Evolutionary conservation across 2,797 vertebrate genomes (phyloP), one percentile per base, ranked within the genome.

Genomic region (Sylvilagus floridanus): DNA sequence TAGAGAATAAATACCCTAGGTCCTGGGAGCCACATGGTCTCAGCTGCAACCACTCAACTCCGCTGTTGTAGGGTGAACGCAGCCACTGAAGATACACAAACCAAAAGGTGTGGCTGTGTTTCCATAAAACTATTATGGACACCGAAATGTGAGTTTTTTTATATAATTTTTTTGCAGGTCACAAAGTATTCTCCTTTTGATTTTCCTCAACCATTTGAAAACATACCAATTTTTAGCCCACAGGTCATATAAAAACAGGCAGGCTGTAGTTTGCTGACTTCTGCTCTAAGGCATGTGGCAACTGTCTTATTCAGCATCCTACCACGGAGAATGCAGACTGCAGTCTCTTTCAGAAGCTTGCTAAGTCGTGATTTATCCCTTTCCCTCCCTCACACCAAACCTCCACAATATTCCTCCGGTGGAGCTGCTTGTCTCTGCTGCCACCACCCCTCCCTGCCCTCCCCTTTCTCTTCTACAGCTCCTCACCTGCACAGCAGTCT

Each of bases 141-240:
- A 32, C 35, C 35, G 28, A 68, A 82, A 82, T 90, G 22, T 69
- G 68, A 93, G 95, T 84, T 93, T 88, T 93, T 88, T 57, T 82
- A 60, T 50, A 2, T 22, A 14, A 95, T 92, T 92, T 37, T 94
- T 94, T 90, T 72, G 68, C 37, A 65, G 42, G 69, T 57, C 85
- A 94, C 24, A 60, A 81, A 63, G 24, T 47, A 89, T 11, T 86
- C 14, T 68, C 54, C 42, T 62, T 73, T 68, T 71, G 54, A 8
- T 71, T 60, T 84, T 66, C n/a, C 83, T 12, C 9, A 93, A 73
- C 42, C 26, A 66, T 22, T 90, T 54, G 75, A 95, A 94, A 88
- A 84, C 6, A 19, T 60, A 21, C 84, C 5, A n/a, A 24, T 54
- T 89, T 17, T 75, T 71, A 42, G 37, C 37, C 42, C 28, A 17